Base-by-base conservation (phyloP, 2,113 vertebrate species). In the Tenebrosternarchus preto region DNA sequence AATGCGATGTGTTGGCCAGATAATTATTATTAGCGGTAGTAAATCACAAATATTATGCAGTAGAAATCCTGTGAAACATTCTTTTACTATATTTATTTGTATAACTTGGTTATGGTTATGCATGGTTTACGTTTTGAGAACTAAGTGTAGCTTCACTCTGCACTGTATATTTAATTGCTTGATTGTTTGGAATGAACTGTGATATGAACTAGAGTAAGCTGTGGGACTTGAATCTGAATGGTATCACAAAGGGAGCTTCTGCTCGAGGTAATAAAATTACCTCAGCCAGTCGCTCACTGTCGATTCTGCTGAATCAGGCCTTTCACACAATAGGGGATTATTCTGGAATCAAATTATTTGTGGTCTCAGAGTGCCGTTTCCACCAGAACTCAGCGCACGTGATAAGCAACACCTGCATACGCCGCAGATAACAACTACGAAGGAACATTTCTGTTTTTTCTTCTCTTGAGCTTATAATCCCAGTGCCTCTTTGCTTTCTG, bases 341-440 rank as follows among this genome's bases (percentile, higher is more conserved):
- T 80, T 88, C 90, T 86, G 87, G 83, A 90, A 92, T 90, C 87
- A 88, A 92, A 93, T 91, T 91, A 91, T 90, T 91, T 91, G 86
- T 81, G 84, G n/a, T 77, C 85, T 89, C 84, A 85, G 80, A 86
- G 88, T 86, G 85, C 84, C 81, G 87, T 82, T 77, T 82, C 83
- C 71, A 90, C 87, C 89, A 79, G 76, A 83, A 55, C 80, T 82
- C 88, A 83, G 85, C 85, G 76, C 85, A 89, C 86, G 87, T 6
- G 89, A 91, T 90, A 91, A 20, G n/a, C 17, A 27, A 43, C 50
- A 39, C 16, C 12, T 29, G 20, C 39, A 59, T 57, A n/a, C 20
- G 46, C 0, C 29, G 61, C 12, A 17, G 6, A 76, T 55, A 27
- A 36, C 6, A 17, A 19, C 20, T 68, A 43, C 20, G 25, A 53